Evolutionary conservation across 2,113 vertebrate species (phyloP).

Genomic region (Laticauda colubrina): DNA sequence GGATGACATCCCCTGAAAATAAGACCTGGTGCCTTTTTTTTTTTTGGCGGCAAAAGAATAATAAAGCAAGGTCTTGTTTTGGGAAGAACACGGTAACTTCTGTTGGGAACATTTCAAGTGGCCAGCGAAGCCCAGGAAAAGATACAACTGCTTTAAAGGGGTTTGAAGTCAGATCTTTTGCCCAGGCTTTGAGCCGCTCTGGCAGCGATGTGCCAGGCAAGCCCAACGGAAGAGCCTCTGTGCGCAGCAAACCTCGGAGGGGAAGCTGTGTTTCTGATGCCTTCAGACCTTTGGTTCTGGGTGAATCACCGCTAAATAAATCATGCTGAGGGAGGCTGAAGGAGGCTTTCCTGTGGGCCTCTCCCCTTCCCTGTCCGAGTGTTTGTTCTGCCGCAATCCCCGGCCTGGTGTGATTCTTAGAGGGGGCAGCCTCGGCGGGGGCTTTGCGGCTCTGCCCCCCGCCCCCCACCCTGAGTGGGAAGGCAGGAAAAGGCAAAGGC

Average conservation of each 20-base stretch:
- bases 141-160: not conserved
- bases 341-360: constrained; percentile 71
- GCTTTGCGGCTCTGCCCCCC: fast-evolving
- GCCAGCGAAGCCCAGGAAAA: not conserved
- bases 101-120: not conserved
- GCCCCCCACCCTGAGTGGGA: not conserved
- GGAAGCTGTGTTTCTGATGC: constrained; percentile 34
- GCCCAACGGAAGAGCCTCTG: not conserved
- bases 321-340: constrained; percentile 64
- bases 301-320: constrained; percentile 59
- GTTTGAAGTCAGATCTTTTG: not conserved
- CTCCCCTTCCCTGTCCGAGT: not conserved
- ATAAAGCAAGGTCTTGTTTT: too few species aligned
- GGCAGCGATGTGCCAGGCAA: not conserved
- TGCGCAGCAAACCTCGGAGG: not conserved
- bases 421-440: not conserved
- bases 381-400: not conserved
- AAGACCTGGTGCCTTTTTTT: too few species aligned
- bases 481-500: not conserved
- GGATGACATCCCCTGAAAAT: too few species aligned
- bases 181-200: too few species aligned
- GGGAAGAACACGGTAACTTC: not conserved
- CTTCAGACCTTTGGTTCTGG: constrained; percentile 67
- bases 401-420: not conserved
- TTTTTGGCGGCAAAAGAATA: too few species aligned